Percentiles rank a stretch among this genome's conserved stretches.
These are phyloP conservation scores for Darevskia mixta DNA, from an alignment of 2,797 vertebrate genomes.

Conservation along the genomic window DNA sequence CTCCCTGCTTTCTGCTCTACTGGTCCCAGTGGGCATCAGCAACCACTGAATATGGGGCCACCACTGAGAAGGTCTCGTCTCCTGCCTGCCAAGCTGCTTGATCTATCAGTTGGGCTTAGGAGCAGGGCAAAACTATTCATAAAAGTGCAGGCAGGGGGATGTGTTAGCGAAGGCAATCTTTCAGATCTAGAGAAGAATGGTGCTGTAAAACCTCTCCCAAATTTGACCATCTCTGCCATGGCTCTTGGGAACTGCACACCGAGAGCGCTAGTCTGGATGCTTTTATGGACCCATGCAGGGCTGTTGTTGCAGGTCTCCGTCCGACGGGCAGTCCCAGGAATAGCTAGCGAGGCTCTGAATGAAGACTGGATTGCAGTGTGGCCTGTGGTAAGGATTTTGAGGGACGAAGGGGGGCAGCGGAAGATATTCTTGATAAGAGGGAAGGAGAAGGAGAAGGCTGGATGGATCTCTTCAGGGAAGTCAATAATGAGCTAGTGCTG, in stretches of 20 bases:
- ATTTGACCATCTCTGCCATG: not conserved
- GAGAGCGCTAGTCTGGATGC: too few relatives aligned
- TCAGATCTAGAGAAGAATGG: not conserved
- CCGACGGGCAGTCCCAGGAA: constrained; percentile 41
- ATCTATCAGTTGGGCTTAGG: too few relatives aligned
- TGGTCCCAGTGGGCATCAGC: too few relatives aligned
- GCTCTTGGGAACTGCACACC: too few relatives aligned
- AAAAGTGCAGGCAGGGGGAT: too few relatives aligned
- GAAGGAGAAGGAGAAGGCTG: not conserved
- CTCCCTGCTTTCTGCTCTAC: too few relatives aligned
- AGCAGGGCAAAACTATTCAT: too few relatives aligned
- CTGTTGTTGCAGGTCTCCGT: constrained; percentile 58
- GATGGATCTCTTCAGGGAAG: not conserved
- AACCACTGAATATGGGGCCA: too few relatives aligned
- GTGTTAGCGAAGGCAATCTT: too few relatives aligned
- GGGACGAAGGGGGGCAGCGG: too few relatives aligned
- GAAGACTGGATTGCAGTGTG: constrained; percentile 25
- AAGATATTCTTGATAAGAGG: not conserved
- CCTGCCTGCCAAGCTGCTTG: too few relatives aligned
- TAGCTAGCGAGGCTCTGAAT: not conserved
- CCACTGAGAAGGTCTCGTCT: too few relatives aligned
- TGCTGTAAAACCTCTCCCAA: not conserved
- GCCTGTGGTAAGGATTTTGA: constrained; percentile 46
- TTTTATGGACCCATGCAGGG: not conserved
- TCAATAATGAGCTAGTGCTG: not conserved